Evolutionary conservation across 1,140 invertebrate species (phyloP).

Genomic region (Drosophila ohnishii): DNA sequence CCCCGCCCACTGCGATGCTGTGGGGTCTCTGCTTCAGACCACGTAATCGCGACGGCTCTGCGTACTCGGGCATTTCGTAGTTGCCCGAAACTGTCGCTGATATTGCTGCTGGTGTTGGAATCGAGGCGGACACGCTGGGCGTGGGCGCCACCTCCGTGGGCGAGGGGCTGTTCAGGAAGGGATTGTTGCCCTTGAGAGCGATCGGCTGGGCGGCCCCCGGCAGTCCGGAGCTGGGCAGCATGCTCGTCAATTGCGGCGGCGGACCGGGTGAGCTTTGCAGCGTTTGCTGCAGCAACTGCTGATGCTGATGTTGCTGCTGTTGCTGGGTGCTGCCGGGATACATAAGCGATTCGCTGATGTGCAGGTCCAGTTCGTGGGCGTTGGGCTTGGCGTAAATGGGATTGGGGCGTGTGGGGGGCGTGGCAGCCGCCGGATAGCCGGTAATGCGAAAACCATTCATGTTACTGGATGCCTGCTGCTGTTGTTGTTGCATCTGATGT

Average conservation of each 20-base stretch:
- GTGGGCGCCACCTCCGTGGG: conserved; percentile 63
- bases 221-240: conserved; percentile 61
- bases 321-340: conserved; percentile 67
- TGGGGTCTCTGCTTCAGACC: conserved; percentile 77
- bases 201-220: conserved; percentile 71
- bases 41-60: conserved; percentile 73
- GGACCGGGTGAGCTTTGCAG: conserved; percentile 65
- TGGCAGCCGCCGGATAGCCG: conserved; percentile 76
- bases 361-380: conserved; percentile 67
- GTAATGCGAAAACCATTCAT: conserved; percentile 82
- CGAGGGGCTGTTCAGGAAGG: conserved; percentile 77
- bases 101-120: conserved; percentile 6
- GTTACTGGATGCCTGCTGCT: conserved; percentile 24
- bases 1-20: conserved; percentile 68
- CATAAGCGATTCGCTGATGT: conserved; percentile 72
- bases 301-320: conserved; percentile 36
- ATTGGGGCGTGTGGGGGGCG: conserved; percentile 56
- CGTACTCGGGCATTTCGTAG: conserved; percentile 79
- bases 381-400: conserved; percentile 64
- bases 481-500: conserved; percentile 31
- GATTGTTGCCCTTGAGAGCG: conserved; percentile 78
- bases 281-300: conserved; percentile 49
- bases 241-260: conserved; percentile 71
- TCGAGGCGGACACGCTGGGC: conserved; percentile 17
- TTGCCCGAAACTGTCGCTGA: conserved; percentile 26